These are phyloP conservation scores for Drosophila sproati DNA, from an alignment of 1,140 invertebrate genomes.

Conservation along the genomic window DNA sequence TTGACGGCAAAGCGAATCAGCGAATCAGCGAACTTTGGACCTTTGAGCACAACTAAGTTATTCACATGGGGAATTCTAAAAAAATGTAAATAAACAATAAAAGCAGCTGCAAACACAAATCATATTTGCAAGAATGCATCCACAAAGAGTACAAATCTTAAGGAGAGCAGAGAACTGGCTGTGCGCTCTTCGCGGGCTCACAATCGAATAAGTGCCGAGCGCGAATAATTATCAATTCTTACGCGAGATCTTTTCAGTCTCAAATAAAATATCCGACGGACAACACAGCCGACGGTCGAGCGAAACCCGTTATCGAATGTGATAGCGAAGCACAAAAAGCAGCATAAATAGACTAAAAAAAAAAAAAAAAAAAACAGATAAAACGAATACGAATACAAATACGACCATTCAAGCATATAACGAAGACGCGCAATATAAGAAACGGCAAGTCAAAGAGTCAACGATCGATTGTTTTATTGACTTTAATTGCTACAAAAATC, in stretches of 20 bases:
- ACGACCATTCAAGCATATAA: conserved; percentile 6
- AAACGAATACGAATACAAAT: background rate
- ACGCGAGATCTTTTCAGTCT: conserved; percentile 28
- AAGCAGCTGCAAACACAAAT: background rate
- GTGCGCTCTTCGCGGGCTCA: background rate
- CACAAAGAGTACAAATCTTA: background rate
- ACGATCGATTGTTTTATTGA: conserved; percentile 44
- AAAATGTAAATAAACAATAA: background rate
- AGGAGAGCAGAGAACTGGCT: background rate
- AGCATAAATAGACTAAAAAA: conserved; percentile 14
- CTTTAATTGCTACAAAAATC: conserved; percentile 46
- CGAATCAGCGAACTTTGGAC: conserved; percentile 7
- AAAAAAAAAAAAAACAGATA: conserved; percentile 11
- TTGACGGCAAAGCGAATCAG: background rate
- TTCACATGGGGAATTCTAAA: background rate
- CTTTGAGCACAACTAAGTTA: background rate
- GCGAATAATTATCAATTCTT: conserved; percentile 27
- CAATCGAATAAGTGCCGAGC: background rate
- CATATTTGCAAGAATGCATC: background rate
- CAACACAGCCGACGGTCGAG: conserved; percentile 23
- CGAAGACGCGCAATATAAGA: background rate
- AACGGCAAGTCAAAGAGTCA: conserved; percentile 35
- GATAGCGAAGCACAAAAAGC: conserved; percentile 23
- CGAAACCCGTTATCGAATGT: conserved; percentile 4
- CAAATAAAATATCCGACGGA: conserved; percentile 15